Percentiles rank a stretch among this genome's conserved stretches.
phyloP scores from a whole-genome alignment of 2,113 vertebrate species.

The Macaca mulatta region DNA sequence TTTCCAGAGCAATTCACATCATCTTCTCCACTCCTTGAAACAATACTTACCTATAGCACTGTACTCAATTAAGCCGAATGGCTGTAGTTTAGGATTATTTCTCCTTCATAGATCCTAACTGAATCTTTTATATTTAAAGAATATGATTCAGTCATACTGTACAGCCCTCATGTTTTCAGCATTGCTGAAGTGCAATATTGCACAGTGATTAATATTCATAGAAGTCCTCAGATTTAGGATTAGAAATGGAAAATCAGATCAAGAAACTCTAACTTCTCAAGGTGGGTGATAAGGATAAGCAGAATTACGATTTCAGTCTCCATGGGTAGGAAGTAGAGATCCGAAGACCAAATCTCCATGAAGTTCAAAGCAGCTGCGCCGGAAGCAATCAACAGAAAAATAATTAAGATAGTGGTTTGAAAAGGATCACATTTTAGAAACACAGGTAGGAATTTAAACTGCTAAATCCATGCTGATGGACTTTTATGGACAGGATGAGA shows the following conservation, averaged over 20 bases:
- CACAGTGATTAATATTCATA: neutral
- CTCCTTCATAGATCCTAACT: neutral
- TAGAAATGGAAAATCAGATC: slow-evolving; percentile 17
- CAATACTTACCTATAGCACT: neutral
- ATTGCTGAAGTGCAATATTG: neutral
- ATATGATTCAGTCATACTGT: neutral
- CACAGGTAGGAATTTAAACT: neutral
- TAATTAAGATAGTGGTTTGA: neutral
- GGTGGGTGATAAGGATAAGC: neutral
- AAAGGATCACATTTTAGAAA: neutral
- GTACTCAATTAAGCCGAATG: neutral
- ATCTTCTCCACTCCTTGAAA: slow-evolving; percentile 3
- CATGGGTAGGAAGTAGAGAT: neutral
- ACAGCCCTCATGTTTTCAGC: neutral
- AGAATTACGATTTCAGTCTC: neutral
- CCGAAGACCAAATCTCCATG: neutral
- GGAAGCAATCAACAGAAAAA: neutral
- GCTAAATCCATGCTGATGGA: neutral
- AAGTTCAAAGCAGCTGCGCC: neutral
- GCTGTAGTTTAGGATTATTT: neutral
- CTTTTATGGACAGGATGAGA: neutral
- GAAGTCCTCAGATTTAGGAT: slow-evolving; percentile 8
- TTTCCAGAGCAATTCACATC: neutral
- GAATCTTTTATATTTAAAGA: neutral
- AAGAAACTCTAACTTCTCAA: slow-evolving; percentile 9